Conservation (phyloP, 2,888 invertebrate species). For the Spicauda simplicius region DNA sequence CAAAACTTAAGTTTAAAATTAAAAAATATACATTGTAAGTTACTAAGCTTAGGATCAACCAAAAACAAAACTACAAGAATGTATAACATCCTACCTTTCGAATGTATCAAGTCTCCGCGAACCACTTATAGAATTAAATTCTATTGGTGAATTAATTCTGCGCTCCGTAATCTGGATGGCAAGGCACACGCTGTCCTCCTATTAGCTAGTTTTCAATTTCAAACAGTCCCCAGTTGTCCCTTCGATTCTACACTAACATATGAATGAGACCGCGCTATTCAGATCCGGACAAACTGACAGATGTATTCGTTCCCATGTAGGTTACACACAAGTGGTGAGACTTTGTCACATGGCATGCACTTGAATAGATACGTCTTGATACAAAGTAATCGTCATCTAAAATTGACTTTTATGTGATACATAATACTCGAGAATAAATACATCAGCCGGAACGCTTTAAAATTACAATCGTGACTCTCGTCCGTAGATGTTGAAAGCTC, state of each 20-base stretch:
- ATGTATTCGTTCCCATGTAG: slow-evolving; percentile 66
- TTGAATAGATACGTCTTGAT: slow-evolving; percentile 52
- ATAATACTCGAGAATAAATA: slow-evolving; percentile 60
- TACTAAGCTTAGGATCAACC: background rate
- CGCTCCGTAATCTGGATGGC: slow-evolving; percentile 45
- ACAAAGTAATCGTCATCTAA: slow-evolving; percentile 41
- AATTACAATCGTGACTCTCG: slow-evolving; percentile 83
- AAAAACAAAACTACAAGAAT: background rate
- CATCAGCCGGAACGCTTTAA: slow-evolving; percentile 75
- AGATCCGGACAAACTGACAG: slow-evolving; percentile 59
- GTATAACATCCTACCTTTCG: background rate
- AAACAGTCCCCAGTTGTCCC: slow-evolving; percentile 49
- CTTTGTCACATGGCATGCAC: slow-evolving; percentile 51
- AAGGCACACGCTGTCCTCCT: slow-evolving; percentile 48
- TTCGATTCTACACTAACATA: slow-evolving; percentile 50
- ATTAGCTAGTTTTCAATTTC: slow-evolving; percentile 51
- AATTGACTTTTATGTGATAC: slow-evolving; percentile 38
- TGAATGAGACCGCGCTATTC: slow-evolving; percentile 62
- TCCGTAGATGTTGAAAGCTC: slow-evolving; percentile 78
- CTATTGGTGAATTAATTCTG: slow-evolving; percentile 45
- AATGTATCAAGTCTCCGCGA: slow-evolving; percentile 9
- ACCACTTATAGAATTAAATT: slow-evolving; percentile 38
- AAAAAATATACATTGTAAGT: background rate
- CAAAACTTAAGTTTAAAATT: too few species aligned
- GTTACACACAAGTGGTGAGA: slow-evolving; percentile 52